Evolutionary conservation across 2,888 invertebrate species (phyloP).

Genomic region (Amaurobius ferox): DNA sequence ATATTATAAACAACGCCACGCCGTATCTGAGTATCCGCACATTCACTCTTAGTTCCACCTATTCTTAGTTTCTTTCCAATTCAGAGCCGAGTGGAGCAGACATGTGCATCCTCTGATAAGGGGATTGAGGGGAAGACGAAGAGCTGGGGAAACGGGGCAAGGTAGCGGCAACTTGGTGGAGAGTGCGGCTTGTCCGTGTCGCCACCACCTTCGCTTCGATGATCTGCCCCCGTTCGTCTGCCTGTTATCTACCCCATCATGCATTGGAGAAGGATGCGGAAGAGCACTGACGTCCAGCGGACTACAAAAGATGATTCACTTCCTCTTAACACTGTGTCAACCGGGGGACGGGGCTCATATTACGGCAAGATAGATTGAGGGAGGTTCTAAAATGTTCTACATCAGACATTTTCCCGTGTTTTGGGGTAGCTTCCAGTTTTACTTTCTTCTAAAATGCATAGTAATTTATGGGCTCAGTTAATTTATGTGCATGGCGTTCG

Average conservation of each 20-base stretch:
- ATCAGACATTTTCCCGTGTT: too few relatives aligned
- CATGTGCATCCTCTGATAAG: constrained; percentile 69
- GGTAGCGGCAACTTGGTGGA: constrained; percentile 68
- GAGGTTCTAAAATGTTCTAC: too few relatives aligned
- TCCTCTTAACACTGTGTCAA: constrained; percentile 62
- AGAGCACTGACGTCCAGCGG: constrained; percentile 56
- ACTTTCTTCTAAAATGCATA: too few relatives aligned
- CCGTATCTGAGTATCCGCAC: too few relatives aligned
- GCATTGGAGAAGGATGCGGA: constrained; percentile 4
- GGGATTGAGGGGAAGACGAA: constrained; percentile 3
- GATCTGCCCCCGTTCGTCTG: constrained; percentile 47
- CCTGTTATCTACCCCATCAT: neutral
- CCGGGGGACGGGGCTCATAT: constrained; percentile 12
- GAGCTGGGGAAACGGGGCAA: constrained; percentile 36
- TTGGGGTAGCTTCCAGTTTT: too few relatives aligned
- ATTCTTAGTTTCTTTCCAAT: constrained; percentile 2
- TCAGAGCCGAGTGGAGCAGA: constrained; percentile 25
- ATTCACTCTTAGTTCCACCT: neutral
- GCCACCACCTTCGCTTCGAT: constrained; percentile 60
- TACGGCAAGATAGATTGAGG: too few relatives aligned
- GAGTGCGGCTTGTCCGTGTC: constrained; percentile 70
- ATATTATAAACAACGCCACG: too few relatives aligned
- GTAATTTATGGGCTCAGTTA: too few relatives aligned
- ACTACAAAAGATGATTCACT: constrained; percentile 65
- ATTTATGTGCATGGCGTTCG: too few relatives aligned